Percentiles rank a stretch among this genome's conserved stretches.
phyloP scores from a whole-genome alignment of 2,797 vertebrate species.

The Sparus aurata region DNA sequence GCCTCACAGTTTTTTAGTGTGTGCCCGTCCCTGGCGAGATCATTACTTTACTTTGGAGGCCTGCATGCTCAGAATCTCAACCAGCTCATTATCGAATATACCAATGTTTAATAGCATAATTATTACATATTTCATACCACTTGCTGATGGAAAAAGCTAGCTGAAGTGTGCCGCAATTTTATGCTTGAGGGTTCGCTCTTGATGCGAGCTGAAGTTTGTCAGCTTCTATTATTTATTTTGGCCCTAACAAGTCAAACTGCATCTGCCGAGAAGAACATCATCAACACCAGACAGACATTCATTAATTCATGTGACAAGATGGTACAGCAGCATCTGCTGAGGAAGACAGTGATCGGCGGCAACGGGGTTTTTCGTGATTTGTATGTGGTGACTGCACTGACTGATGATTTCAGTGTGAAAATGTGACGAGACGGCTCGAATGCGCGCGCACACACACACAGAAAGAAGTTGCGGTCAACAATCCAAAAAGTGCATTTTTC shows the following conservation, averaged over 20 bases:
- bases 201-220: slow-evolving; percentile 76
- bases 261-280: slow-evolving; percentile 72
- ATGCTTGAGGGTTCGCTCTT: slow-evolving; percentile 70
- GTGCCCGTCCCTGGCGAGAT: slow-evolving; percentile 62
- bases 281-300: slow-evolving; percentile 68
- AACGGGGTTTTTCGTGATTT: slow-evolving; percentile 55
- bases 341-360: slow-evolving; percentile 68
- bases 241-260: slow-evolving; percentile 75
- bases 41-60: slow-evolving; percentile 74
- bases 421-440: slow-evolving; percentile 5
- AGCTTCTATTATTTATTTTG: slow-evolving; percentile 78
- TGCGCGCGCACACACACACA: too few species aligned
- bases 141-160: slow-evolving; percentile 69
- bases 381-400: slow-evolving; percentile 31
- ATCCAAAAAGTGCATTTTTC: slow-evolving; percentile 30
- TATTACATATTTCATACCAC: slow-evolving; percentile 77
- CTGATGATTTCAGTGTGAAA: slow-evolving; percentile 39
- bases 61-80: slow-evolving; percentile 74
- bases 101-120: slow-evolving; percentile 79
- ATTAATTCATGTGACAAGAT: slow-evolving; percentile 80
- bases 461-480: slow-evolving; percentile 3
- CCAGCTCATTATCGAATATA: slow-evolving; percentile 78
- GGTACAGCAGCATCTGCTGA: slow-evolving; percentile 70
- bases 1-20: slow-evolving; percentile 61
- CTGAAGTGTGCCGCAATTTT: slow-evolving; percentile 73